Base-by-base conservation (phyloP, 2,113 vertebrate genomes). In the Poeciliopsis turrubarensis region DNA sequence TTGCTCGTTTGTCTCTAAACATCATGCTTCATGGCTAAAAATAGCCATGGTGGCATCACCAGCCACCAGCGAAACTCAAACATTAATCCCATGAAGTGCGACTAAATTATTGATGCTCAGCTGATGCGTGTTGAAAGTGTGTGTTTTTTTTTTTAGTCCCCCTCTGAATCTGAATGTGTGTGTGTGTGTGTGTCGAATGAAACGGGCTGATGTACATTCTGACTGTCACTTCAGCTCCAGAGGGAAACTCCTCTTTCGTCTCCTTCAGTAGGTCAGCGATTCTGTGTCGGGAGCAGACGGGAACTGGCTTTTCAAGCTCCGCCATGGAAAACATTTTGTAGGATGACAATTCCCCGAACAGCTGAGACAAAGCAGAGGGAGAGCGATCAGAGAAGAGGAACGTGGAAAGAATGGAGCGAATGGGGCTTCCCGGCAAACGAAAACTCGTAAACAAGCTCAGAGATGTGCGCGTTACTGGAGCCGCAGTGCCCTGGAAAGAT, bases 241-340 rank as follows among this genome's bases (percentile, higher is more conserved):
- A 72, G 76, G 69, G 69, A 74, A 73, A 70, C 51, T 63, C 68
- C 31, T 60, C 62, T 57, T 57, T n/a, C 9, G 7, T n/a, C 57
- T 78, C 82, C 54, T 44, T 83, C 74, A 76, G 81, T 79, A 32
- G 79, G 80, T 85, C 86, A 86, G 72, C 3, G 2, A 70, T 66
- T 87, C 86, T 82, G 86, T 89, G 91, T 92, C 90, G 92, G 77
- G 41, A 74, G 76, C 89, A 92, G 80, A 89, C 61, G 87, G 81
- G 83, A 81, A 88, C 80, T 75, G 54, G 73, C 80, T 68, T 73
- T 84, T 80, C 73, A 73, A 72, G 61, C 68, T 68, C 65, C 79
- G 86, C 83, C 73, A 86, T 84, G 88, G 87, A 90, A 92, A 90
- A 90, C 86, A 79, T 84, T 89, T 89, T 88, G n/a, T 70, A 73